Evolutionary conservation across 2,888 invertebrate genomes (phyloP).

Genomic region (Idaea aversata): DNA sequence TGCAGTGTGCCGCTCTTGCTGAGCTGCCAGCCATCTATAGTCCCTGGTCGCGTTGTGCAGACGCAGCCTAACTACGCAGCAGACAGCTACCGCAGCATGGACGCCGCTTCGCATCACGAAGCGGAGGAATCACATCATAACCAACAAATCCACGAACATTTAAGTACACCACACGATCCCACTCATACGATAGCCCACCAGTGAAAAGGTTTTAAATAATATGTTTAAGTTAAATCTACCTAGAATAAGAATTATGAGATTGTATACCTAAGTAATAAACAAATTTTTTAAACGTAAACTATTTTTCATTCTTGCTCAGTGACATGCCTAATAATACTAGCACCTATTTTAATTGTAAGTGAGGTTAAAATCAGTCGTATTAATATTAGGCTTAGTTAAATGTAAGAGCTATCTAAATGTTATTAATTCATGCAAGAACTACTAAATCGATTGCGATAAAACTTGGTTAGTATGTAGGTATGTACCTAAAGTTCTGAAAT

Average conservation of each 20-base stretch:
- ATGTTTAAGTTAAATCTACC: not conserved
- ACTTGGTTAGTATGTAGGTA: no score
- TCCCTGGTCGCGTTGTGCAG: slow-evolving; percentile 51
- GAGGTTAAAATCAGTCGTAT: no score
- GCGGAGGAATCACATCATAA: slow-evolving; percentile 41
- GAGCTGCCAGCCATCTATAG: slow-evolving; percentile 64
- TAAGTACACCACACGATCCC: slow-evolving; percentile 33
- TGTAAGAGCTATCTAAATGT: no score
- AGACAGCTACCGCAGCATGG: slow-evolving; percentile 39
- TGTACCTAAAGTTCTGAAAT: no score
- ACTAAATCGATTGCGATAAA: no score
- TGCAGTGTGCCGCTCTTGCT: slow-evolving; percentile 63
- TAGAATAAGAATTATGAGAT: not conserved
- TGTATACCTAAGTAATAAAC: not conserved
- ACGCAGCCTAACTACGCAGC: slow-evolving; percentile 33
- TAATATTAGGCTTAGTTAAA: no score
- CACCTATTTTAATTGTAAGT: not conserved
- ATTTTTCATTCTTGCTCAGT: no score
- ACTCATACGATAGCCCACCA: slow-evolving; percentile 29
- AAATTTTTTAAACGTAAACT: not conserved
- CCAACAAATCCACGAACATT: slow-evolving; percentile 36
- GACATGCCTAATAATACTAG: no score
- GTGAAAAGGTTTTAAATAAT: slow-evolving; percentile 11
- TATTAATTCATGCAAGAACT: no score
- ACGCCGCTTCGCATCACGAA: slow-evolving; percentile 14